phyloP scores from a whole-genome alignment of 2,113 vertebrate species.

The Furnarius figulus region DNA sequence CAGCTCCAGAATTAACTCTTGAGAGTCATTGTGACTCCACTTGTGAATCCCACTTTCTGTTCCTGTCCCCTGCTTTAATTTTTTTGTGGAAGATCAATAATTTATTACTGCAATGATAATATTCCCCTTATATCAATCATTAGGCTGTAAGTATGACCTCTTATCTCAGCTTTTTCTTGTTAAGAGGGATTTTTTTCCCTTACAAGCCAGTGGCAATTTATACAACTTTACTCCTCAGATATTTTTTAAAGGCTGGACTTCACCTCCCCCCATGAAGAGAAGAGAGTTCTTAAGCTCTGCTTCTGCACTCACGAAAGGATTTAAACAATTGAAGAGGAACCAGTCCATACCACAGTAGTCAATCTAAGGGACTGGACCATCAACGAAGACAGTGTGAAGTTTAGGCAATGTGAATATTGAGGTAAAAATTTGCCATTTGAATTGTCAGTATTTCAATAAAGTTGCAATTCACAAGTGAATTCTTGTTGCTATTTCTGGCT shows the following conservation, averaged over 20 bases:
- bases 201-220: not conserved
- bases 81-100: not conserved
- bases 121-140: not conserved
- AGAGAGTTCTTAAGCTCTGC: not conserved
- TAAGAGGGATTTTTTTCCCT: not conserved
- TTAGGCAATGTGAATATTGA: not conserved
- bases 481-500: not conserved
- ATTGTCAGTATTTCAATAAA: not conserved
- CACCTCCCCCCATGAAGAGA: not conserved
- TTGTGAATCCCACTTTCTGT: not conserved
- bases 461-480: not conserved
- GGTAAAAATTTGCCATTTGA: not conserved
- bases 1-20: not conserved
- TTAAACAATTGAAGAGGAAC: not conserved
- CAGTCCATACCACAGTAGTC: not conserved
- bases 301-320: not conserved
- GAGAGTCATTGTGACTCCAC: not conserved
- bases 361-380: not conserved
- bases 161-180: not conserved
- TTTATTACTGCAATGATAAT: not conserved
- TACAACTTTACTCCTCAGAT: not conserved
- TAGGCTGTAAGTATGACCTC: not conserved
- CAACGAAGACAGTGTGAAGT: not conserved
- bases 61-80: not conserved
- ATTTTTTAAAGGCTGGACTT: not conserved